Base-by-base conservation (phyloP, 2,888 invertebrate genomes). In the Plusia festucae region DNA sequence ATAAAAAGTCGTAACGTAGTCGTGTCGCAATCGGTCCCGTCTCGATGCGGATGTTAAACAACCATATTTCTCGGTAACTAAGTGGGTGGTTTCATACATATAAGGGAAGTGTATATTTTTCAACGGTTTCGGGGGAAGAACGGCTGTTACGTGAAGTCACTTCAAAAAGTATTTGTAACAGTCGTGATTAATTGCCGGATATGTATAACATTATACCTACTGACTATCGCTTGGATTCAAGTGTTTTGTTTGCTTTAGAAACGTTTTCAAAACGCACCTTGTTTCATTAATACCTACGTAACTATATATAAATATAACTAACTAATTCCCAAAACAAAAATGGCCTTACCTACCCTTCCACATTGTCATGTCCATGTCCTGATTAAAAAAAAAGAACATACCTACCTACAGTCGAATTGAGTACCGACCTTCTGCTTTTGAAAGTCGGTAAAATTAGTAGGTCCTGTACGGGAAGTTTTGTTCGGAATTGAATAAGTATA, bases 1-100 rank as follows among this genome's bases (percentile, higher is more conserved):
- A n/a, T 93, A 93, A 93, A 93, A 80, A 91, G 91, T 85, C 79
- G 77, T 83, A 82, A 77, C 81, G 60, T 61, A 78, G 83, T 82
- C 82, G 82, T 88, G 89, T 89, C 82, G 83, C 82, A 80, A 90
- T 86, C 84, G 82, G 63, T 44, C 55, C 13, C 18, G 81, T 81
- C 85, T 82, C 82, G 84, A 82, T 83, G 85, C 83, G 85, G 86
- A 88, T 78, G 85, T 74, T 89, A 90, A 87, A 90, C 91, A 90
- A 90, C 89, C 91, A 88, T 88, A 75, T 77, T 87, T 87, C 85
- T 79, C 66, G 65, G 86, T 85, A 89, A 68, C 79, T 69, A 70
- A 73, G 73, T 79, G 79, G 79, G 81, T 73, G 79, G 81, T 60
- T 53, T 6, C 30, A n/a, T 52, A 53, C 32, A 20, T 70, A 15